phyloP scores from a whole-genome alignment of 2,113 vertebrate species.

The Aspiorhynchus laticeps region DNA sequence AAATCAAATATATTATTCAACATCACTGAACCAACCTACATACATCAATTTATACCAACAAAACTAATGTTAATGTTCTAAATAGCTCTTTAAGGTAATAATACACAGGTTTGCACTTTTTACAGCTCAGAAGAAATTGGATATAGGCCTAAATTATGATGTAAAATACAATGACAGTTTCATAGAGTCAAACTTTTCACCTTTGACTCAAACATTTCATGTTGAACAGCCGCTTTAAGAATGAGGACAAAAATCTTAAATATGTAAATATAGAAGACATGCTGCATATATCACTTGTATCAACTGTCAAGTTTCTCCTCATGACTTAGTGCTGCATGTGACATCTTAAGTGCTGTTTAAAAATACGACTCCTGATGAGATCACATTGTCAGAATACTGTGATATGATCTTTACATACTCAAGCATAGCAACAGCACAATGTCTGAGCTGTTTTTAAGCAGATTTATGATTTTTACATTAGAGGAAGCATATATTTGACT shows the following conservation, averaged over 20 bases:
- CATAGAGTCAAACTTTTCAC: too few relatives aligned
- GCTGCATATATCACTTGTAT: not conserved
- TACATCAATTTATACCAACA: too few relatives aligned
- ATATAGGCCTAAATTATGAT: too few relatives aligned
- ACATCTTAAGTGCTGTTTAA: conserved; percentile 46
- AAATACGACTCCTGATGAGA: conserved; percentile 22
- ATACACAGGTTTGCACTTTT: too few relatives aligned
- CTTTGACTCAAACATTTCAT: not conserved
- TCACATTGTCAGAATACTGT: not conserved
- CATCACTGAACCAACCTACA: too few relatives aligned
- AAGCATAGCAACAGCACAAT: not conserved
- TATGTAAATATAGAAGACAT: not conserved
- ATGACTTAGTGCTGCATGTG: conserved; percentile 20
- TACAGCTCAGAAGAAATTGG: too few relatives aligned
- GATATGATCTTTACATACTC: conserved; percentile 1
- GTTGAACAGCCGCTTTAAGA: not conserved
- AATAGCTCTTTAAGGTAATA: too few relatives aligned
- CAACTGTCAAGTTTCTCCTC: conserved; percentile 13
- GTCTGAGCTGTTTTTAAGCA: not conserved
- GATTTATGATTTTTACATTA: conserved; percentile 7
- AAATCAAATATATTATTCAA: too few relatives aligned
- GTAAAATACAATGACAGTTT: too few relatives aligned
- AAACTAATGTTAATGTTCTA: too few relatives aligned
- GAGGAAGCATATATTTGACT: not conserved
- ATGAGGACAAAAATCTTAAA: not conserved